Conservation (phyloP, 2,797 vertebrate genomes). For the Pangasius djambal region DNA sequence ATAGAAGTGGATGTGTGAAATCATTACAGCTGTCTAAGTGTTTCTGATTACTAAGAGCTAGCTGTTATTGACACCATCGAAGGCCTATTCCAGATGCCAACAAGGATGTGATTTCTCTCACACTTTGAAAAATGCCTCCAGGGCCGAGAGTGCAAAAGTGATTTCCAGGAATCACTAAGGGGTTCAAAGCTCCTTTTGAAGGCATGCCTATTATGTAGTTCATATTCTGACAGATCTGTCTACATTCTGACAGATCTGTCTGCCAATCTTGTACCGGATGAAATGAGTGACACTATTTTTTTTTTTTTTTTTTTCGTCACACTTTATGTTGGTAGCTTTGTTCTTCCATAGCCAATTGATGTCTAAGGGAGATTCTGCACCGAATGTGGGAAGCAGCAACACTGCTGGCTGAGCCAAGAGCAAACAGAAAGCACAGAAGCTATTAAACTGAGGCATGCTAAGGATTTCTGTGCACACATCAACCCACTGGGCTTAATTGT, state of each 20-base stretch:
- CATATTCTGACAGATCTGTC: not conserved
- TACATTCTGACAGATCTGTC: not conserved
- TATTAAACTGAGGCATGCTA: slow-evolving; percentile 22
- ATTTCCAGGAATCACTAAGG: slow-evolving; percentile 39
- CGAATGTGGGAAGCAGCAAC: slow-evolving; percentile 59
- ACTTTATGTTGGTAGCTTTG: slow-evolving; percentile 48
- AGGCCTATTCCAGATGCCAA: slow-evolving; percentile 22
- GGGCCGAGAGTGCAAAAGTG: slow-evolving; percentile 36
- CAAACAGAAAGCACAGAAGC: slow-evolving; percentile 63
- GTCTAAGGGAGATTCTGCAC: slow-evolving; percentile 69
- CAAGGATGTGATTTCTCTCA: slow-evolving; percentile 38
- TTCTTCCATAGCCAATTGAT: slow-evolving; percentile 68
- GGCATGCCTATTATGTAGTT: slow-evolving; percentile 25
- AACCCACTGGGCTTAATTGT: not conserved
- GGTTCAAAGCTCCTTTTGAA: slow-evolving; percentile 37
- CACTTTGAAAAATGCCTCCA: slow-evolving; percentile 30
- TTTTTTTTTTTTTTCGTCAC: slow-evolving; percentile 44
- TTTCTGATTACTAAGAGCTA: slow-evolving; percentile 49
- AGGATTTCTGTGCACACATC: slow-evolving; percentile 4
- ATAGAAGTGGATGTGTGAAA: slow-evolving; percentile 31
- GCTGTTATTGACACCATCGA: slow-evolving; percentile 29
- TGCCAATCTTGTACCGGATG: not conserved
- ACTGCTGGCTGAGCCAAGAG: slow-evolving; percentile 48
- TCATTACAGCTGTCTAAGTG: slow-evolving; percentile 37
- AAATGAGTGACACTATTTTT: not conserved